Evolutionary conservation across 2,888 invertebrate species (phyloP).

Genomic region (Eupeodes luniger): DNA sequence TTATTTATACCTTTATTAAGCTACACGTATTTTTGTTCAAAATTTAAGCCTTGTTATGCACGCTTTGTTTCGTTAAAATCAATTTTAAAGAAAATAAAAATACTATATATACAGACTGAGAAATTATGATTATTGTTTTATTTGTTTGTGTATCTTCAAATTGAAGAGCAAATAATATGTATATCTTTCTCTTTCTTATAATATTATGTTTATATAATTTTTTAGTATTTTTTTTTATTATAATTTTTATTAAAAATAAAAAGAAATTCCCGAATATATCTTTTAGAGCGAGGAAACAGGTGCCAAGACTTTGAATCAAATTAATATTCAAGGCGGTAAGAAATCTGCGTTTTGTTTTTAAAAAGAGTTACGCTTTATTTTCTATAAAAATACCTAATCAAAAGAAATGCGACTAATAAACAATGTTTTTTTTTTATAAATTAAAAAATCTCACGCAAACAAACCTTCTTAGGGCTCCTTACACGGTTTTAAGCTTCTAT

Average conservation of each 20-base stretch:
- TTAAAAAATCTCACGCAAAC: constrained; percentile 13
- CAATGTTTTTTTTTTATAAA: constrained; percentile 3
- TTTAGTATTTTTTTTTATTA: constrained; percentile 48
- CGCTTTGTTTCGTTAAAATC: constrained; percentile 70
- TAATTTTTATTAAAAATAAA: constrained; percentile 59
- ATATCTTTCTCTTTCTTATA: constrained; percentile 46
- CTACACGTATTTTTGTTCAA: constrained; percentile 73
- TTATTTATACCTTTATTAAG: constrained; percentile 52
- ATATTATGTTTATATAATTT: constrained; percentile 34
- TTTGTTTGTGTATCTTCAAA: constrained; percentile 44
- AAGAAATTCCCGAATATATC: constrained; percentile 71
- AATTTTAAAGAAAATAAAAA: constrained; percentile 34
- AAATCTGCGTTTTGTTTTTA: constrained; percentile 80
- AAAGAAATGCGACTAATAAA: constrained; percentile 51
- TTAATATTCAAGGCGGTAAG: constrained; percentile 98
- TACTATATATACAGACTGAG: constrained; percentile 28
- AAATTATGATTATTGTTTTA: constrained; percentile 22
- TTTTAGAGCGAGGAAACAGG: constrained; percentile 96
- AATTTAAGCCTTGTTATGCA: constrained; percentile 72
- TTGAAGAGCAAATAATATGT: neutral
- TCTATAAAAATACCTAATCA: constrained; percentile 40
- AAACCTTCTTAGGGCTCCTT: constrained; percentile 22
- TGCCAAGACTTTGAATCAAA: constrained; percentile 94
- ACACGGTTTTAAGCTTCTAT: constrained; percentile 54
- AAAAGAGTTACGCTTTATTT: constrained; percentile 80